phyloP scores from a whole-genome alignment of 1,140 invertebrate species.

The Papilio machaon region DNA sequence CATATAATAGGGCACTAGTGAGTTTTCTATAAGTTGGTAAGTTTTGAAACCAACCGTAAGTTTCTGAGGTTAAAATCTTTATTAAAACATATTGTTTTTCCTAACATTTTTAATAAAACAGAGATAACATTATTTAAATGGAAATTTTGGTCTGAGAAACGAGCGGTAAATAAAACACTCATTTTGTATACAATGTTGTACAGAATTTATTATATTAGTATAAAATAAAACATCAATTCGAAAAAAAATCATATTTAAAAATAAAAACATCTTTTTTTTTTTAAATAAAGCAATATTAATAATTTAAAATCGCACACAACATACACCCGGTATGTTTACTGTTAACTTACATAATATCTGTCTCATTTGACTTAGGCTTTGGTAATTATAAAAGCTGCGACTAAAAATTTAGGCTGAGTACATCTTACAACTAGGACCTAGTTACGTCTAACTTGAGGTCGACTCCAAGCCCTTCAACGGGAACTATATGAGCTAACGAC shows the following conservation, averaged over 20 bases:
- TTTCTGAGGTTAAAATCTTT: no score
- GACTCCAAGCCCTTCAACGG: background rate
- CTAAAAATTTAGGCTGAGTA: background rate
- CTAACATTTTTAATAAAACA: no score
- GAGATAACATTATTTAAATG: no score
- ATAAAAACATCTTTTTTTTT: background rate
- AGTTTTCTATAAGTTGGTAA: no score
- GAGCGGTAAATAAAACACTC: background rate
- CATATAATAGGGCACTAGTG: no score
- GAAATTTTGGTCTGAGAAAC: no score
- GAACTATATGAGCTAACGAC: background rate
- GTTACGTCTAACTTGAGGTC: background rate
- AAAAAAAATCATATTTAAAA: background rate
- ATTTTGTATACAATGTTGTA: conserved; percentile 7
- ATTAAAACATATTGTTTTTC: no score
- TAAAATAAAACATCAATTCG: background rate
- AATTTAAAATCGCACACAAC: background rate
- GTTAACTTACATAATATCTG: background rate
- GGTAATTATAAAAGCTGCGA: background rate
- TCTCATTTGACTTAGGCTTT: conserved; percentile 1
- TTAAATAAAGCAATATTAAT: background rate
- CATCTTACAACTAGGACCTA: background rate
- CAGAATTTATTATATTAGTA: conserved; percentile 1
- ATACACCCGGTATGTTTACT: background rate
- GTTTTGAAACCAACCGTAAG: no score